These are phyloP conservation scores for Platycheirus albimanus DNA, from an alignment of 2,888 invertebrate species.

Conservation along the genomic window DNA sequence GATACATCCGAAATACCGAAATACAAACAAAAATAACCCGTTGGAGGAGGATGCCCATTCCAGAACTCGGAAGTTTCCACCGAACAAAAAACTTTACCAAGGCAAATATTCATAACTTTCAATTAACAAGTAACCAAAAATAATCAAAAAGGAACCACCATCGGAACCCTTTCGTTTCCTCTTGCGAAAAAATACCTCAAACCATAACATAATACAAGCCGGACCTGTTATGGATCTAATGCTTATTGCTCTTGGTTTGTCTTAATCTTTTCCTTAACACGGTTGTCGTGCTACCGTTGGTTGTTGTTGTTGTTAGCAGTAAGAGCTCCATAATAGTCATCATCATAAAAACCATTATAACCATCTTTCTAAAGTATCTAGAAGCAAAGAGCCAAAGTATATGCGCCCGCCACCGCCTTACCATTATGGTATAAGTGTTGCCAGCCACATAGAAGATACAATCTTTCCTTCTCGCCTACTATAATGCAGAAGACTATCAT, in stretches of 20 bases:
- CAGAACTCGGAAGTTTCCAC: too few relatives aligned
- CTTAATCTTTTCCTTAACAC: conserved; percentile 18
- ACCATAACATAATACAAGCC: neutral
- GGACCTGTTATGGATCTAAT: conserved; percentile 23
- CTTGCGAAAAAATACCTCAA: too few relatives aligned
- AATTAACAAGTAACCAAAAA: too few relatives aligned
- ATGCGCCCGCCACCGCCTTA: neutral
- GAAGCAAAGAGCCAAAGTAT: neutral
- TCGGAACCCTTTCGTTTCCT: too few relatives aligned
- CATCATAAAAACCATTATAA: conserved; percentile 62
- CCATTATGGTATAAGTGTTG: neutral
- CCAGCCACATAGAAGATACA: conserved; percentile 45
- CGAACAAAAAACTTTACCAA: too few relatives aligned
- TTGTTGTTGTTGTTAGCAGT: conserved; percentile 24
- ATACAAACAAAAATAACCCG: too few relatives aligned
- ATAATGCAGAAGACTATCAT: neutral
- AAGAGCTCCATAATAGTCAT: conserved; percentile 38
- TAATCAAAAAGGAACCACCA: too few relatives aligned
- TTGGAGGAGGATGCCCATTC: too few relatives aligned
- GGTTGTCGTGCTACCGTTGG: conserved; percentile 33
- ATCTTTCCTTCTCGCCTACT: conserved; percentile 34
- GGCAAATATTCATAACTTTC: too few relatives aligned
- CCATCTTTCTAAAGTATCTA: conserved; percentile 45
- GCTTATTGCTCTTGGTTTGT: conserved; percentile 5
- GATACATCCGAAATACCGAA: too few relatives aligned